A percentile compares a stretch with the other conserved stretches of the same genome.
Evolutionary conservation across 1,140 invertebrate genomes (phyloP).

Genomic region (Diabrotica virgifera): DNA sequence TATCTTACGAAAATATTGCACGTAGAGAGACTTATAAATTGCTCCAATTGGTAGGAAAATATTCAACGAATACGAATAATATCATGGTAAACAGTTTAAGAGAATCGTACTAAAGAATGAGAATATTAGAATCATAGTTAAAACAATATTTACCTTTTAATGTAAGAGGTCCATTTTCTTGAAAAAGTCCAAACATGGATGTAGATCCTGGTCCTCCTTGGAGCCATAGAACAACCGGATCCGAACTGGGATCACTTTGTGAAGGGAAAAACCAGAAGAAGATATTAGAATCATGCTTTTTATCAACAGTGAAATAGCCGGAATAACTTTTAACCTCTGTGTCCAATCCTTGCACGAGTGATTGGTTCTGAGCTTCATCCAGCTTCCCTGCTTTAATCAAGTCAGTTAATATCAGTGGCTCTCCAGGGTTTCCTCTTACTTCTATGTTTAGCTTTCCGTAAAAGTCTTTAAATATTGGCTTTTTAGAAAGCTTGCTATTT

Average conservation of each 20-base stretch:
- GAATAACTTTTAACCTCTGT: constrained; percentile 49
- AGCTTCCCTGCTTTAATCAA: constrained; percentile 52
- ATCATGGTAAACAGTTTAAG: too few species aligned
- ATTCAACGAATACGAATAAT: too few species aligned
- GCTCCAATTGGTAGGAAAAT: too few species aligned
- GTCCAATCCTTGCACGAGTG: constrained; percentile 20
- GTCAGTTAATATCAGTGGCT: constrained; percentile 53
- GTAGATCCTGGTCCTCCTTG: constrained; percentile 65
- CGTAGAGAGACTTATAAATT: too few species aligned
- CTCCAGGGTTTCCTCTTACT: constrained; percentile 19
- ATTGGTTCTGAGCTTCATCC: constrained; percentile 38
- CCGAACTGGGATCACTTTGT: constrained; percentile 47
- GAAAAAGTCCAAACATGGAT: constrained; percentile 24
- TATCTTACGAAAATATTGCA: too few species aligned
- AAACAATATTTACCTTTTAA: neutral
- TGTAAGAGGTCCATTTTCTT: constrained; percentile 28
- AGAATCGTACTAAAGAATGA: too few species aligned
- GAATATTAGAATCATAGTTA: too few species aligned
- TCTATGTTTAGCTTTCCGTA: too few species aligned
- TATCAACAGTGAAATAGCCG: constrained; percentile 69
- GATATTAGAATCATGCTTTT: constrained; percentile 61
- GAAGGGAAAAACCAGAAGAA: constrained; percentile 81
- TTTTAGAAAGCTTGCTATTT: too few species aligned
- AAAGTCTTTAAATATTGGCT: too few species aligned
- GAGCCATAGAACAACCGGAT: constrained; percentile 70